Conservation (phyloP, 1,140 invertebrate genomes). For the Brachionus koreanus region DNA sequence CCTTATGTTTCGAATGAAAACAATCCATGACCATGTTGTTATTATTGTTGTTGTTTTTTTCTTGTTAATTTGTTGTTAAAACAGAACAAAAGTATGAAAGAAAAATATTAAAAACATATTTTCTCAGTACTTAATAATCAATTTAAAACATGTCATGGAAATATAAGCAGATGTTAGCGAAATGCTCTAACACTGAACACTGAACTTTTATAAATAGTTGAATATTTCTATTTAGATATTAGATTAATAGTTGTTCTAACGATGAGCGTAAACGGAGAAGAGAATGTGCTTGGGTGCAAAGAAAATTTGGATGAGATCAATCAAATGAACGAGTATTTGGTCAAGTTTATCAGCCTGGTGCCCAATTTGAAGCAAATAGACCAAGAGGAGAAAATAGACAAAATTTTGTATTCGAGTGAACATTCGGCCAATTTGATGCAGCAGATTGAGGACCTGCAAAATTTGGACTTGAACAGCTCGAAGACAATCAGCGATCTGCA, state of each 20-base stretch:
- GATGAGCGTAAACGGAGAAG: neutral
- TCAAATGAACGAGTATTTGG: slow-evolving; percentile 16
- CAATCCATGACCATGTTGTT: neutral
- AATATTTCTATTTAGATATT: neutral
- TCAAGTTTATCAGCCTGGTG: slow-evolving; percentile 8
- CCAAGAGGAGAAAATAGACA: slow-evolving; percentile 25
- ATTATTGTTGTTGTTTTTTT: neutral
- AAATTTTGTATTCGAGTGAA: slow-evolving; percentile 23
- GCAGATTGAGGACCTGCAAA: neutral
- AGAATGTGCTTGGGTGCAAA: neutral
- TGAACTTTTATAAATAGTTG: neutral
- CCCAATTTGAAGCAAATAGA: slow-evolving; percentile 41
- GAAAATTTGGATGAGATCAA: neutral
- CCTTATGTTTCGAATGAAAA: slow-evolving; percentile 2
- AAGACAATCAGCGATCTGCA: slow-evolving; percentile 22
- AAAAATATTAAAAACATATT: slow-evolving; percentile 4
- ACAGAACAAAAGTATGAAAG: neutral
- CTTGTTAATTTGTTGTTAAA: neutral
- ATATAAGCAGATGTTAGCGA: neutral
- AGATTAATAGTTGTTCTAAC: neutral
- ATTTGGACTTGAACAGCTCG: neutral
- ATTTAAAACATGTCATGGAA: slow-evolving; percentile 42
- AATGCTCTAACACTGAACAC: neutral
- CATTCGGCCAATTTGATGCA: neutral
- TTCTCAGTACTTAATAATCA: slow-evolving; percentile 39